Evolutionary conservation across 2,113 vertebrate genomes (phyloP).

Genomic region (Tursiops truncatus): DNA sequence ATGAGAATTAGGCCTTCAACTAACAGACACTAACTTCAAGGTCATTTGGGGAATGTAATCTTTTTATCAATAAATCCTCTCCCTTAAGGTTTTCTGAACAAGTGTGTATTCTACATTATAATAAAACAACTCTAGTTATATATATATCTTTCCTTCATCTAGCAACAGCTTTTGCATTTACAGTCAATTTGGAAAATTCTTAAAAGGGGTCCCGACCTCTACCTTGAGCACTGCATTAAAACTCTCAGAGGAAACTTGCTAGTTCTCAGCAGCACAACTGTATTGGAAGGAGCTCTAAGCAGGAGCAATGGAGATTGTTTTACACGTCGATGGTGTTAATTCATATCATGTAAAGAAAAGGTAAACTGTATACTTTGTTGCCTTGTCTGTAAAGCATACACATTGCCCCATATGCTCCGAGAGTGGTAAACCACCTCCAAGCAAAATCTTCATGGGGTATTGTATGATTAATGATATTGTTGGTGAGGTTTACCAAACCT

Average conservation of each 20-base stretch:
- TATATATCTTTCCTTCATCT: background rate
- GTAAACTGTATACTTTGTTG: background rate
- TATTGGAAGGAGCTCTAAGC: background rate
- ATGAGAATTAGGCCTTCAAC: background rate
- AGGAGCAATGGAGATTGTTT: background rate
- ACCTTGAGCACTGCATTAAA: background rate
- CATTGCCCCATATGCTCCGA: background rate
- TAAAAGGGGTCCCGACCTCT: background rate
- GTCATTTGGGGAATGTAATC: background rate
- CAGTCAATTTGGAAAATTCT: background rate
- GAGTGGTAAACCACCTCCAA: background rate
- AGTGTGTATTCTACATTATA: background rate
- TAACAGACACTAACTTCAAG: background rate
- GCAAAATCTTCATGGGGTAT: conserved; percentile 1
- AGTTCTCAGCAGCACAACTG: background rate
- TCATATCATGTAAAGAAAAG: background rate
- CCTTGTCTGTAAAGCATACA: background rate
- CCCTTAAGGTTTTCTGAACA: background rate
- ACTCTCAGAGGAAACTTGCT: background rate
- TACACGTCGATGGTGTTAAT: background rate
- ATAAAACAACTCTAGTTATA: background rate
- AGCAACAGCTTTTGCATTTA: conserved; percentile 32
- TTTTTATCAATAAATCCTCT: background rate
- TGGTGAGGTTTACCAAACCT: background rate
- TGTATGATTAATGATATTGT: conserved; percentile 33